Evolutionary conservation across 2,888 invertebrate species (phyloP), one percentile per base, ranked within the genome.

Genomic region (Dryadula phaetusa): DNA sequence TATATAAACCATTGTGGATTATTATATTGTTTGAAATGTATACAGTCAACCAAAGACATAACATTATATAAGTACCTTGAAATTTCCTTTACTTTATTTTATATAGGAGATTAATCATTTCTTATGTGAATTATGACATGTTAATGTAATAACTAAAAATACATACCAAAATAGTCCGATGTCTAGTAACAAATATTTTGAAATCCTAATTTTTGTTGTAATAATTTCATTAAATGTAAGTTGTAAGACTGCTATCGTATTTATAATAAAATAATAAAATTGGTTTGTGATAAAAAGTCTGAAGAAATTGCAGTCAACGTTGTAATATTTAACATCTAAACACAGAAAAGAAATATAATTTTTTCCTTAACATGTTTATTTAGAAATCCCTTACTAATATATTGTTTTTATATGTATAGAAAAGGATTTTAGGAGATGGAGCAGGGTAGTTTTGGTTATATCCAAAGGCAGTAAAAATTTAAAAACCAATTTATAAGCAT

Each of bases 221-320:
- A 28, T 28, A 16, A 16, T 52, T 52, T 28, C 18, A 52, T 12
- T 25, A 56, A 56, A 40, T 40, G 10, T 56, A 69, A 47, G 65
- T 49, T 16, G 54, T 22, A 61, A 62, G 65, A 58, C 61, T 65
- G 65, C 65, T 56, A 64, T 47, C 56, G 49, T 65, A 52, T 53
- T 66, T 54, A n/a, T 16, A 56, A 56, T 40, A 14, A 32, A n/a
- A n/a, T n/a, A n/a, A 28, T 4, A 37, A 37, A 40, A 56, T 37
- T 40, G 25, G 40, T 40, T 56, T 56, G 40, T 56, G 40, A 56
- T 56, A 40, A 40, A 22, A 56, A 56, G 37, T 56, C 56, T 56
- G 40, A 56, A 56, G 56, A n/a, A 56, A 40, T 54, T 56, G 56
- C 40, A 56, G 56, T 56, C 56, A 40, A 54, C 20, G 7, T 34